Percentiles rank a stretch among this genome's conserved stretches.
These are phyloP conservation scores for Ceratina calcarata DNA, from an alignment of 1,140 invertebrate species.

Conservation along the genomic window DNA sequence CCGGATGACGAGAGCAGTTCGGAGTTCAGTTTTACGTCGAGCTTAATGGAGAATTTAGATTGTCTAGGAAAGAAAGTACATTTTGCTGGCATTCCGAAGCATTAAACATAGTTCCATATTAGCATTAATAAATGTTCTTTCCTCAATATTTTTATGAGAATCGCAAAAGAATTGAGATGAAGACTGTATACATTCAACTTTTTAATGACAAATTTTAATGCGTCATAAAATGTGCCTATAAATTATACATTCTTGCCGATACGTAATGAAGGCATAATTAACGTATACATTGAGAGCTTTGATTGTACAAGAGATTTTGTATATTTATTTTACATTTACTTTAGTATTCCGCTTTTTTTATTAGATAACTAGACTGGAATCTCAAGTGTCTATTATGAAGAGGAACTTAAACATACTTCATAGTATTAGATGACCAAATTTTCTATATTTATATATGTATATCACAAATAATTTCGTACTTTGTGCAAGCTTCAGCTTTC, in stretches of 20 bases:
- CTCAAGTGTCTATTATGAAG: conserved; percentile 14
- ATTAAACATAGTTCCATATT: conserved; percentile 47
- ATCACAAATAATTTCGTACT: conserved; percentile 10
- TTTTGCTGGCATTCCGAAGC: conserved; percentile 69
- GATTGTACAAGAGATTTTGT: background rate
- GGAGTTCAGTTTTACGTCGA: conserved; percentile 80
- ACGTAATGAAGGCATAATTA: background rate
- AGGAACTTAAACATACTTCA: background rate
- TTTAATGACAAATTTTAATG: background rate
- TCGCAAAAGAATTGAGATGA: conserved; percentile 12
- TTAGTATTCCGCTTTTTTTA: conserved; percentile 3
- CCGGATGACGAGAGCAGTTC: conserved; percentile 77
- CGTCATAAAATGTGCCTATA: background rate
- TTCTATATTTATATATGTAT: conserved; percentile 17
- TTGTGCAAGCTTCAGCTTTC: conserved; percentile 9
- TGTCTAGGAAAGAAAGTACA: conserved; percentile 75
- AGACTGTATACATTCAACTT: conserved; percentile 23
- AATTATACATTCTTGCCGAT: conserved; percentile 29
- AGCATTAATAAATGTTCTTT: background rate
- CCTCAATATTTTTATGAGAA: conserved; percentile 5
- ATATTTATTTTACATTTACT: conserved; percentile 25
- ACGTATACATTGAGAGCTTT: background rate
- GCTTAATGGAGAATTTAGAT: conserved; percentile 77
- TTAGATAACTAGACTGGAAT: conserved; percentile 5
- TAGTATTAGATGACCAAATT: conserved; percentile 50